Evolutionary conservation across 2,888 invertebrate genomes (phyloP), one percentile per base, ranked within the genome.

Genomic region (Hydropsyche betteni): DNA sequence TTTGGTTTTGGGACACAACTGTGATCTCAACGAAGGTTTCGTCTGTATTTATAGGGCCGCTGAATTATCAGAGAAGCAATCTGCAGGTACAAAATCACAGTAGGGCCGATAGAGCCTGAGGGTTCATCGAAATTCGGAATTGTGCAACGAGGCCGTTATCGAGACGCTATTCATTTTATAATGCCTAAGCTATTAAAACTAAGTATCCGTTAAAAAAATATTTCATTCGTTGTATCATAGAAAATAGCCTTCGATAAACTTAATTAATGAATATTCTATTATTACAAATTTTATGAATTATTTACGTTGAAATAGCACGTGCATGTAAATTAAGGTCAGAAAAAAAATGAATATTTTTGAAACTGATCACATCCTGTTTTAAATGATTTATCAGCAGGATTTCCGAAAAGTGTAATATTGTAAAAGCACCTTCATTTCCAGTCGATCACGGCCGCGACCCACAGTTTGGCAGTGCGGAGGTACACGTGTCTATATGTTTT

Each of bases 41-140:
- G 70, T 68, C 69, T 50, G 72, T 70, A 70, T 78, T 76, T 78
- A 78, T 78, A 78, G 58, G 52, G 68, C 69, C 34, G 8, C 44
- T 8, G 14, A 24, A 16, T 38, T 44, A 74, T 58, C 55, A 72
- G 58, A 33, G 34, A 64, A 34, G 53, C 70, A 70, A 70, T 53
- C 38, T 38, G 33, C 38, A 58, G 51, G 72, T 36, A n/a, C n/a
- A n/a, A 38, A 34, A 44, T 61, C 58, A 58, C 24, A 38, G 14
- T 58, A 72, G 36, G 50, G 72, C 70, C 75, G 33, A 61, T 70
- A 58, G 50, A 12, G 71, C 75, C 68, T 6, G 34, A 36, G 75
- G 64, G 64, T 64, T 64, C 64, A 36, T 64, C 64, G 64, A 64
- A 64, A 64, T 64, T 36, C 36, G 64, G 10, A 64, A 64, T 64